Evolutionary conservation across 2,113 vertebrate genomes (phyloP), one percentile per base, ranked within the genome.

Genomic region (Ifrita kowaldi): DNA sequence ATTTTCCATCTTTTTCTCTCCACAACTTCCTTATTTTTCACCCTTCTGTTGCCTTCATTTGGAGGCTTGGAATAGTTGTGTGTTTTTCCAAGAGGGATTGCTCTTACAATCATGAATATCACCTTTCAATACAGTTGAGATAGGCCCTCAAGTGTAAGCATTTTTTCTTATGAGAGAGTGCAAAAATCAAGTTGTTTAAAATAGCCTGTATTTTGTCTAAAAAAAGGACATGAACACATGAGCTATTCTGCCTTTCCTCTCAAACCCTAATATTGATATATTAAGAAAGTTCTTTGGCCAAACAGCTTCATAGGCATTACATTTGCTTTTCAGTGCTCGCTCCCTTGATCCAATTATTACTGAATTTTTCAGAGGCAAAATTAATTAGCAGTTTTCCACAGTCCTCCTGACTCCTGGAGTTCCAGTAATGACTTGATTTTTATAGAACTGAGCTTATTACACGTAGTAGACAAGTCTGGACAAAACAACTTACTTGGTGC

Each of bases 341-440:
- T 84, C 87, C 77, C n/a, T 84, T 84, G 91, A 97, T 94, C 84
- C 97, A 97, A 97, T 97, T 89, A 96, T 85, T 97, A 90, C 94
- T 95, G 87, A 93, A 96, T 95, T 84, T 96, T 97, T 96, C 91
- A 97, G 97, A 97, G 88, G 69, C 63, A 96, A 98, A 98, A 97
- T 97, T 97, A 98, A 98, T 98, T 98, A 98, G 94, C 97, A 98
- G 93, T 93, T 97, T 95, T 87, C 64, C 89, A 80, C 65, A 96
- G 87, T 87, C 94, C 63, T 95, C 93, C 95, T 89, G 95, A 69
- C 91, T 97, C 98, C 97, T 83, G 95, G 71, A 83, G 98, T 84
- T 97, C 84, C 90, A 90, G 55, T 97, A 97, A 98, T 98, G 80
- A 96, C 80, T 97, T 97, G 94, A 94, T 95, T 97, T 98, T 85